These are phyloP conservation scores for Paracanthobrama guichenoti DNA, from an alignment of 2,113 vertebrate species.

Conservation along the genomic window DNA sequence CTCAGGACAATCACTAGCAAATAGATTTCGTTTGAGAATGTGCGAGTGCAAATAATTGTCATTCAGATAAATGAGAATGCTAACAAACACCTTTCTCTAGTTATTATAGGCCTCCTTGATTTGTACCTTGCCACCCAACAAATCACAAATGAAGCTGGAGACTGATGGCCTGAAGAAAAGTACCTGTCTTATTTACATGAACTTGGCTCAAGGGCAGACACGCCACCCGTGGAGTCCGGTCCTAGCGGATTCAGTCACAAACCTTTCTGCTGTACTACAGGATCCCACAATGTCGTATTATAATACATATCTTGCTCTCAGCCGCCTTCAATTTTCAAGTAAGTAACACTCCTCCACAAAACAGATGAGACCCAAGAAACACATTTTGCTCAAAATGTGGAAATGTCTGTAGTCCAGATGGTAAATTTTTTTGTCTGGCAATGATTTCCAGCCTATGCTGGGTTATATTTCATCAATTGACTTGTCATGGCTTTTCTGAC, in stretches of 20 bases:
- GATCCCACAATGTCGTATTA: neutral
- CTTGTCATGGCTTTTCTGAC: neutral
- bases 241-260: neutral
- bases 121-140: neutral
- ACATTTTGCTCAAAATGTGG: conserved; percentile 1
- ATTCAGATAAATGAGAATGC: neutral
- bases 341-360: neutral
- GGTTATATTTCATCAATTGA: neutral
- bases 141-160: conserved; percentile 13
- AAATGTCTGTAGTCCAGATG: conserved; percentile 30
- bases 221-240: conserved; percentile 10
- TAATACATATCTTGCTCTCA: conserved; percentile 14
- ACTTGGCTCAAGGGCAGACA: conserved; percentile 38
- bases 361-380: conserved; percentile 34
- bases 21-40: neutral
- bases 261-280: neutral
- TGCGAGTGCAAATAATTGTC: neutral
- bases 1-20: neutral
- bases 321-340: conserved; percentile 8
- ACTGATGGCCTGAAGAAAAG: neutral
- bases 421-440: neutral
- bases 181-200: conserved; percentile 35
- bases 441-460: neutral
- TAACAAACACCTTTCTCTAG: neutral
- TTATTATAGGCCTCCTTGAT: neutral